A percentile compares a stretch with the other conserved stretches of the same genome.
Evolutionary conservation across 2,888 invertebrate genomes (phyloP).

Genomic region (Oasisia sp.): DNA sequence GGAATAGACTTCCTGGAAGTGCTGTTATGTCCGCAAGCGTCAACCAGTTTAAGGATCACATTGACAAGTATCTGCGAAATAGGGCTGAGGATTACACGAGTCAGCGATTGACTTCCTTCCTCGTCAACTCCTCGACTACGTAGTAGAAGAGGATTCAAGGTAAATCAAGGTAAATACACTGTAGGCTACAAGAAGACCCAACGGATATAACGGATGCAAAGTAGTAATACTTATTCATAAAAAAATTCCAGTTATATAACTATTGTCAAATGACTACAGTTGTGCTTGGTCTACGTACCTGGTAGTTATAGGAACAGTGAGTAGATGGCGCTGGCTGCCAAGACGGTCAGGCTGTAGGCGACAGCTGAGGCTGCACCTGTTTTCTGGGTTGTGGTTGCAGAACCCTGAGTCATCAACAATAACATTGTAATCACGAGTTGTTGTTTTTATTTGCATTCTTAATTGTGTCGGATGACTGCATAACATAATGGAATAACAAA

Average conservation of each 20-base stretch:
- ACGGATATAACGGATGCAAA: background rate
- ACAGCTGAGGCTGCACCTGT: background rate
- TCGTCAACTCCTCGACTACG: no score
- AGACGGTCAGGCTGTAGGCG: background rate
- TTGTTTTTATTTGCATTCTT: background rate
- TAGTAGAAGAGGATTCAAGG: no score
- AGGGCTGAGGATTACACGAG: no score
- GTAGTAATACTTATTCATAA: background rate
- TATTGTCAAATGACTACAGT: background rate
- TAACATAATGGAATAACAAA: background rate
- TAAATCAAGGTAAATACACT: no score
- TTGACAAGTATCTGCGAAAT: no score
- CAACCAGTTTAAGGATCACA: no score
- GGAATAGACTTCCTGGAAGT: no score
- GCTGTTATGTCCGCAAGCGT: no score
- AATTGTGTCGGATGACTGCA: background rate
- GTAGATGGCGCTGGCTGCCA: background rate
- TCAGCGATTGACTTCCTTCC: no score
- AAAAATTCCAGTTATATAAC: background rate
- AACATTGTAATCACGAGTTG: background rate
- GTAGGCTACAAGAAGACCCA: background rate
- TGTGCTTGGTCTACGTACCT: background rate
- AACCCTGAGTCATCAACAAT: background rate
- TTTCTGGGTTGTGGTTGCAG: background rate
- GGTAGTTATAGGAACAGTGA: background rate